Evolutionary conservation across 1,140 invertebrate species (phyloP), one percentile per base, ranked within the genome.

Genomic region (Tetragnatha versicolor): DNA sequence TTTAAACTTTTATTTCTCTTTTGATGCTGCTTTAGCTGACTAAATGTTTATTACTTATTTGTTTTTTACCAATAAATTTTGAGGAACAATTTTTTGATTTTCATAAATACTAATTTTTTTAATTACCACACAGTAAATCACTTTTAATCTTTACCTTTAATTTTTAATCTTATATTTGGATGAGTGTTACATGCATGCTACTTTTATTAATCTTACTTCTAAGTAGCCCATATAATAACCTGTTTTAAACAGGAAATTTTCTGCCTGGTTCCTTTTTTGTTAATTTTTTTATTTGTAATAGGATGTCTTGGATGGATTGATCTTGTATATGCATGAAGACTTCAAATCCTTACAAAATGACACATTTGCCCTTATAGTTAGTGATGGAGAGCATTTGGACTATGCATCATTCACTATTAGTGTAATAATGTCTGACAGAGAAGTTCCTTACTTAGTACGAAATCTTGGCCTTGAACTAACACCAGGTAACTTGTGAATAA

Each of bases 391-490:
- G 39, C 66, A 70, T 35, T 49, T 14, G 42, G 35, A 49, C 0
- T 20, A 33, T 22, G 22, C 39, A 47, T 27, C 39, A 10, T 33
- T 79, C 39, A 22, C 37, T 27, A 42, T 79, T 20, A n/a, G 72
- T 17, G 29, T 79, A 7, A 22, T 53, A 61, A 31, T 42, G 0
- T 51, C 6, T 42, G 76, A 79, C 27, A 49, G 51, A 69, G 76
- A 79, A 69, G 55, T 29, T 6, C 76, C 76, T 6, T 69, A 37
- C 25, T 17, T 79, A 10, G 7, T 69, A 14, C 47, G 35, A 3
- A 79, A 79, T 37, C 35, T 68, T 29, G 76, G 76, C 33, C 20
- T 79, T 12, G 65, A 79, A 69, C 37, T 79, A 60, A 3, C 31
- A 6, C 51, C 76, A 47, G 76, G 76, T 79, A 79, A 63, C 20